These are phyloP conservation scores for Bugulina stolonifera DNA, from an alignment of 2,888 invertebrate species.

Conservation along the genomic window DNA sequence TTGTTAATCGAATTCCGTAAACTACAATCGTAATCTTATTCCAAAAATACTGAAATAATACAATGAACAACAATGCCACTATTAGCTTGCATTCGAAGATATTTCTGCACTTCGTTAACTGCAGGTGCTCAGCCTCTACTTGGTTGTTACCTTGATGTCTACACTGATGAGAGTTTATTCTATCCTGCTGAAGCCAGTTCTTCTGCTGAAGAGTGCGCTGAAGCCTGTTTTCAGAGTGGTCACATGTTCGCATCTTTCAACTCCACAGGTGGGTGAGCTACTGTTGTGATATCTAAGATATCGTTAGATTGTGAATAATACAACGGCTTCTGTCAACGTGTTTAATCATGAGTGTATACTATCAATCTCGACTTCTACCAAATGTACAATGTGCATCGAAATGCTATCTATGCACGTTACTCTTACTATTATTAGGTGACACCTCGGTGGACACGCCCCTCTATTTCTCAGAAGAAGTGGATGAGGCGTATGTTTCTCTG, in stretches of 20 bases:
- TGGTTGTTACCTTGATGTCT: conserved; percentile 5
- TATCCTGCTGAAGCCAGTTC: not conserved
- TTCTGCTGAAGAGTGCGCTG: not conserved
- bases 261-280: not conserved
- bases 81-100: too few species aligned
- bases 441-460: not conserved
- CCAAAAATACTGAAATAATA: too few species aligned
- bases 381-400: too few species aligned
- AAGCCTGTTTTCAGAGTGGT: not conserved
- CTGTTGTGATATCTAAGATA: not conserved
- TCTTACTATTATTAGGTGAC: not conserved
- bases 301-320: too few species aligned
- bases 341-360: too few species aligned
- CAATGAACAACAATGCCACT: too few species aligned
- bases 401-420: too few species aligned
- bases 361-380: too few species aligned
- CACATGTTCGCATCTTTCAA: not conserved
- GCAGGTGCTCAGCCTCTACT: not conserved
- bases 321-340: too few species aligned
- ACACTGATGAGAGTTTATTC: not conserved
- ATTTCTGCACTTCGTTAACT: too few species aligned
- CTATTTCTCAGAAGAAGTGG: not conserved
- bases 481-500: not conserved
- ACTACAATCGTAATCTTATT: too few species aligned
- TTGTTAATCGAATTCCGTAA: too few species aligned